Evolutionary conservation across 2,888 invertebrate genomes (phyloP), one percentile per base, ranked within the genome.

Genomic region (Eupithecia centaureata): DNA sequence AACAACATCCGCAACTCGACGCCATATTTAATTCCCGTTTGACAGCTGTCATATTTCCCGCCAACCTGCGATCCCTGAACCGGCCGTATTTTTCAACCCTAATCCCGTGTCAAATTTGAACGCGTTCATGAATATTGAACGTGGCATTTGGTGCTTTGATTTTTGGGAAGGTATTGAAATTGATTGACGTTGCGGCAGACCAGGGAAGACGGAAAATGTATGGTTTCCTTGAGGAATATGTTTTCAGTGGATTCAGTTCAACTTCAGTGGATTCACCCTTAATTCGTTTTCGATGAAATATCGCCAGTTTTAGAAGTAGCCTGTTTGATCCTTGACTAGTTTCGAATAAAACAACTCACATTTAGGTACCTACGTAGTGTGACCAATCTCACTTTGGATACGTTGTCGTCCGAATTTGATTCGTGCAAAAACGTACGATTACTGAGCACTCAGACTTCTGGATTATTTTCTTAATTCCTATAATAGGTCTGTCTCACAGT

Each of bases 1-100:
- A 60, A 28, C 59, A 33, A 30, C 60, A 54, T 22, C 52, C 61
- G 35, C 61, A 30, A 62, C 42, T 69, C 38, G 58, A 64, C 67
- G 63, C 83, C 81, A 84, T 86, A 80, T 83, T 86, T 76, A 86
- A 86, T 85, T 79, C 79, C 51, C 79, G 76, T 85, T 85, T 88
- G 89, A 89, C 88, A 89, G 83, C 84, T 89, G 88, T 88, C 89
- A 87, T 79, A 86, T 86, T 77, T 70, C 80, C 74, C 84, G 82
- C 82, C 83, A 79, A 81, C 76, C 73, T 72, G 72, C 83, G 77
- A 76, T 73, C 68, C 54, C 56, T 60, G n/a, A 64, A 33, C 81
- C 77, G 67, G 76, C 74, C 78, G 85, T 84, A 85, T 87, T 86
- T 87, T 84, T 84, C 80, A 69, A 73, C 72, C 75, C 70, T 58